A percentile compares a stretch with the other conserved stretches of the same genome.
These are phyloP conservation scores for Mythimna lalbum DNA, from an alignment of 2,888 invertebrate species.

Conservation along the genomic window DNA sequence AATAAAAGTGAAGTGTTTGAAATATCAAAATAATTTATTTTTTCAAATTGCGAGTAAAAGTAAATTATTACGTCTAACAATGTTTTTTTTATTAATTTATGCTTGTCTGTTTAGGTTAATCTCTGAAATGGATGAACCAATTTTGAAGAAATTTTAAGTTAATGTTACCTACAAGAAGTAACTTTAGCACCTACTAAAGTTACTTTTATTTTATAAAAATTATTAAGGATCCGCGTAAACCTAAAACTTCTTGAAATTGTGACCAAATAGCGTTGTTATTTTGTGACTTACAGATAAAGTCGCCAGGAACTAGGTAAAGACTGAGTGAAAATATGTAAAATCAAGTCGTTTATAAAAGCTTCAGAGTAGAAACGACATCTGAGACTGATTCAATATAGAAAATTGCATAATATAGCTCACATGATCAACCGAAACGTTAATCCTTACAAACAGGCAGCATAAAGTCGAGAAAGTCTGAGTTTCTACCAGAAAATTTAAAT, in stretches of 20 bases:
- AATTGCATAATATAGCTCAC: background rate
- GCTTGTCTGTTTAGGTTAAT: background rate
- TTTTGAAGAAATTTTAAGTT: background rate
- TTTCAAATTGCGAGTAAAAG: no score
- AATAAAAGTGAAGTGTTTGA: no score
- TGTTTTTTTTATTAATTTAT: no score
- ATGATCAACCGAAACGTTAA: background rate
- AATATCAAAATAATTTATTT: no score
- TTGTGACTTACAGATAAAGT: no score
- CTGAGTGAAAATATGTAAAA: background rate
- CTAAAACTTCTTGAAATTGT: no score
- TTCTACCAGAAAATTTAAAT: slow-evolving; percentile 10
- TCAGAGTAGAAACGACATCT: background rate
- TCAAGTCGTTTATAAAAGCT: background rate
- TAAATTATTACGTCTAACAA: no score
- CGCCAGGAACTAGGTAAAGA: no score
- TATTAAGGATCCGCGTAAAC: no score
- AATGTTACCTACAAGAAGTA: background rate
- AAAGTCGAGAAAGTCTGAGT: background rate
- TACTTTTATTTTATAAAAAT: no score
- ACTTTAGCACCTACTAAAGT: background rate
- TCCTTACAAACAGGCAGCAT: background rate
- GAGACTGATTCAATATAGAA: slow-evolving; percentile 2
- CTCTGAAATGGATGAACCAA: background rate
- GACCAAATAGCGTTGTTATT: no score